Evolutionary conservation across 2,888 invertebrate genomes (phyloP).

Genomic region (Blastobasis adustella): DNA sequence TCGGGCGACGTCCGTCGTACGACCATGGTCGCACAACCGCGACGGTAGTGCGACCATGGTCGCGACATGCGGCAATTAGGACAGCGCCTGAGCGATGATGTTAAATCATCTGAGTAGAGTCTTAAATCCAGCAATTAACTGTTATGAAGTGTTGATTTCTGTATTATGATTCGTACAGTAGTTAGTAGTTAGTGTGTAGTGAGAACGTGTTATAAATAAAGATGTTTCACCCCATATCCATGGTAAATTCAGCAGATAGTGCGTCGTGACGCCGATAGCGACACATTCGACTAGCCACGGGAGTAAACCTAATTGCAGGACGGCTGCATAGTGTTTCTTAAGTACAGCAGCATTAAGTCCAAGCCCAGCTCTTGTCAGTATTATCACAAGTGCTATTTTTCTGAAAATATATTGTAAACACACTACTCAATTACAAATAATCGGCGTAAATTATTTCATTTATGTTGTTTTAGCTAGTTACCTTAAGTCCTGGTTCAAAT

Average conservation of each 20-base stretch:
- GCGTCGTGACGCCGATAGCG: slow-evolving; percentile 74
- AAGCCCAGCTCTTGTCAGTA: slow-evolving; percentile 87
- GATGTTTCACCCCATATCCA: slow-evolving; percentile 80
- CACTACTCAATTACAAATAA: too few relatives aligned
- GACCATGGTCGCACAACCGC: too few relatives aligned
- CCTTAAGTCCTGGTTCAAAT: slow-evolving; percentile 78
- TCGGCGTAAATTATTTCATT: too few relatives aligned
- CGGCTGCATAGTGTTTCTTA: slow-evolving; percentile 80
- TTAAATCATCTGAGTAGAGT: too few relatives aligned
- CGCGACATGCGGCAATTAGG: too few relatives aligned
- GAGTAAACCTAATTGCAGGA: slow-evolving; percentile 83
- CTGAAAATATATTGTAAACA: slow-evolving; percentile 51
- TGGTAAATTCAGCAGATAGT: slow-evolving; percentile 81
- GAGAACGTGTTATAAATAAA: not conserved
- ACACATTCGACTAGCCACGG: slow-evolving; percentile 86
- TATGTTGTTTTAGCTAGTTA: slow-evolving; percentile 12
- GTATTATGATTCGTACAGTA: too few relatives aligned
- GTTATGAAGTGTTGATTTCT: too few relatives aligned
- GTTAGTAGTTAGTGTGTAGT: too few relatives aligned
- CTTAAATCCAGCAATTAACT: too few relatives aligned
- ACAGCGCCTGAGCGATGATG: too few relatives aligned
- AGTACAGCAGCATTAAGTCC: slow-evolving; percentile 86
- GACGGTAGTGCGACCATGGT: too few relatives aligned
- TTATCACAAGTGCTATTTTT: slow-evolving; percentile 87
- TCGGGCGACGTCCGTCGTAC: too few relatives aligned